Percentiles rank a stretch among this genome's conserved stretches.
phyloP scores from a whole-genome alignment of 2,888 invertebrate genomes.

The Coremacera marginata region DNA sequence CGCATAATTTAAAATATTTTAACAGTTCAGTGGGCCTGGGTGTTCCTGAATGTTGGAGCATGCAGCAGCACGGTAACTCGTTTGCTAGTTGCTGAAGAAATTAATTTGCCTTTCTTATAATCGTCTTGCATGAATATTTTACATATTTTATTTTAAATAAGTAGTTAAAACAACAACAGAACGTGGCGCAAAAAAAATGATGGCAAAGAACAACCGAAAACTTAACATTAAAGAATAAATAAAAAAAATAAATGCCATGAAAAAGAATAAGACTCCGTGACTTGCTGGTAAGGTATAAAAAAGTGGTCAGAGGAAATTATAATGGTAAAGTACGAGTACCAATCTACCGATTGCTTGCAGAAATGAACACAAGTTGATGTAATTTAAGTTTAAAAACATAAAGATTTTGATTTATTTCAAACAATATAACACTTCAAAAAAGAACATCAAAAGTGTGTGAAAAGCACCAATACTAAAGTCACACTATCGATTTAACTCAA shows the following conservation, averaged over 20 bases:
- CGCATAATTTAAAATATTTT: constrained; percentile 30
- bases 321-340: too few species aligned
- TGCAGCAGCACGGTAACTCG: background rate
- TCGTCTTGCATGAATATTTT: constrained; percentile 21
- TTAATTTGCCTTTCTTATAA: constrained; percentile 27
- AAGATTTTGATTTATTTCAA: too few species aligned
- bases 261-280: too few species aligned
- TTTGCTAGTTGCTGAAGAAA: constrained; percentile 19
- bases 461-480: background rate
- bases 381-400: too few species aligned
- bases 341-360: too few species aligned
- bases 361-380: too few species aligned
- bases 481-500: background rate
- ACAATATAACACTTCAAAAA: too few species aligned
- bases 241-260: too few species aligned
- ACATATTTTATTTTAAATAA: constrained; percentile 26
- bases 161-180: background rate
- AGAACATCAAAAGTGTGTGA: too few species aligned
- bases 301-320: too few species aligned
- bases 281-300: too few species aligned
- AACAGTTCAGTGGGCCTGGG: background rate
- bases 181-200: background rate
- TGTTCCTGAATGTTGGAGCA: background rate
- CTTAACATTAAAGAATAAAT: too few species aligned
- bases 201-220: background rate